phyloP scores from a whole-genome alignment of 2,797 vertebrate genomes.

The Diceros bicornis region DNA sequence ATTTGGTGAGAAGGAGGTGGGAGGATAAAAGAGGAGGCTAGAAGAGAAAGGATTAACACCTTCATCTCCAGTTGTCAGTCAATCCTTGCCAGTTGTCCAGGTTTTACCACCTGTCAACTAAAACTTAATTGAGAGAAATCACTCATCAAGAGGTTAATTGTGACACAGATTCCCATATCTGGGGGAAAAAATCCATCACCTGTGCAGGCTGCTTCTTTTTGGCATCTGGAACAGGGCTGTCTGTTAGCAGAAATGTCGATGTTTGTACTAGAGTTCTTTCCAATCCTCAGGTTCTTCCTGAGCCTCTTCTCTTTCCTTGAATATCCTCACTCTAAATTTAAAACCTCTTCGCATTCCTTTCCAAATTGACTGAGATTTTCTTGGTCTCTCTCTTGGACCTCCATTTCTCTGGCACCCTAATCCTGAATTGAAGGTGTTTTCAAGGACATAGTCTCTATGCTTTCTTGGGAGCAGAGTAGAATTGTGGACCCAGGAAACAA shows the following conservation, averaged over 20 bases:
- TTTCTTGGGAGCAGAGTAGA: neutral
- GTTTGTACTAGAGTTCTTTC: conserved; percentile 49
- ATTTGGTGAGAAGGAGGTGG: neutral
- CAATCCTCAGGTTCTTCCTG: neutral
- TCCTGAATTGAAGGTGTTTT: neutral
- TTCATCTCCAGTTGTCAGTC: conserved; percentile 67
- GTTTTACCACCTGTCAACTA: conserved; percentile 77
- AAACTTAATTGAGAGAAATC: conserved; percentile 79
- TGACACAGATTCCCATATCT: conserved; percentile 72
- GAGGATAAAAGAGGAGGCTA: neutral
- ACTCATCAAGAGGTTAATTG: conserved; percentile 82
- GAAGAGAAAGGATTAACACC: neutral
- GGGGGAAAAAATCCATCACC: conserved; percentile 54
- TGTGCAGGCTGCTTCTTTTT: conserved; percentile 43
- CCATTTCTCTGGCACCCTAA: neutral
- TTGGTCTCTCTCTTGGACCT: neutral
- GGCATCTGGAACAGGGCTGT: conserved; percentile 54
- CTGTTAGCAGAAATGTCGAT: conserved; percentile 59
- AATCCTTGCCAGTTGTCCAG: conserved; percentile 63
- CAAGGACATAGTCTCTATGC: neutral
- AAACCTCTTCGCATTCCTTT: conserved; percentile 2
- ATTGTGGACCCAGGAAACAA: neutral
- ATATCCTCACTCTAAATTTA: neutral
- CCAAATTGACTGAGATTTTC: neutral
- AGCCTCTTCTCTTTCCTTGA: neutral